Evolutionary conservation across 2,797 vertebrate genomes (phyloP), one percentile per base, ranked within the genome.

Genomic region (Phrynocephalus forsythii): DNA sequence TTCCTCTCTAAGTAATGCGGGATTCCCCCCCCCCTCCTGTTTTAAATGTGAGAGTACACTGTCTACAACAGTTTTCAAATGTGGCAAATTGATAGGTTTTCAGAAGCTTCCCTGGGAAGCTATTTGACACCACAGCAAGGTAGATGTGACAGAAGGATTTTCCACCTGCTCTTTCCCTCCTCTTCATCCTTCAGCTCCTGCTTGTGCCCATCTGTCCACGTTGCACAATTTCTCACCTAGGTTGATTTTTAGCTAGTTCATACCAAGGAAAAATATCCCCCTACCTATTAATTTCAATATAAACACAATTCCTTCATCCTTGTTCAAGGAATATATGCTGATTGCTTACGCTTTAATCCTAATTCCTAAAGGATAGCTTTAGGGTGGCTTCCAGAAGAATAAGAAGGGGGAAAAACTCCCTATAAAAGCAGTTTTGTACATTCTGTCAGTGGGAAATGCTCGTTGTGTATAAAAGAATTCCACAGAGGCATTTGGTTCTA

Each of bases 51-150:
- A 88, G 91, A 88, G 3, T 77, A 50, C 5, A 78, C 83, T 89
- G 82, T 90, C 87, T 48, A 88, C 73, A 93, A 60, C 86, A 71
- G 69, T 87, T 94, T 89, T 76, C 38, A 75, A 63, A 84, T 83
- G 22, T 91, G 83, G 72, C 80, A 82, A 86, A 82, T 79, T 90
- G 90, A 0, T 82, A 76, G 11, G 15, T 90, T 86, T 93, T 87
- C 86, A 63, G 26, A 82, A 44, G 15, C 76, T 84, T 84, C 56
- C 38, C 33, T 85, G 7, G 28, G 50, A 88, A 0, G 68, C 28
- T 83, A 7, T 44, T 63, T 26, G 24, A 87, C 5, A 33, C 67
- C 81, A 13, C n/a, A 20, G 26, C 4, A 24, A 93, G 86, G 82
- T 0, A 26, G 1, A 1, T 0, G 80, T 90, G 82, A 2, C 60